These are phyloP conservation scores for Zaprionus africanus DNA, from an alignment of 1,140 invertebrate genomes.

Conservation along the genomic window DNA sequence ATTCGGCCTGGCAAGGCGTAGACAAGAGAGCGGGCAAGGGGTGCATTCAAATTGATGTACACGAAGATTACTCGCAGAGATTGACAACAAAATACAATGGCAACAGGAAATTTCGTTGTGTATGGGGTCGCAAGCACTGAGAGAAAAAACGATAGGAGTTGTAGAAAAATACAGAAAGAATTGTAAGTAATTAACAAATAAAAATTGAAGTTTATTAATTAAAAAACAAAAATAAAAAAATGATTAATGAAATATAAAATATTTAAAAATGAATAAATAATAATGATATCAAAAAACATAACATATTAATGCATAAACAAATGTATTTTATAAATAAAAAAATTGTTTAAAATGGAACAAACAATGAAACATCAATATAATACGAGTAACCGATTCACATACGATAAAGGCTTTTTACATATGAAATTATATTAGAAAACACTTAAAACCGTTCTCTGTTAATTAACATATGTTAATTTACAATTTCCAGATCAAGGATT, in stretches of 20 bases:
- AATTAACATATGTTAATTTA: too few relatives aligned
- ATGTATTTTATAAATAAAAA: not conserved
- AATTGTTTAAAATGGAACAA: too few relatives aligned
- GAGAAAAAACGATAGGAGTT: not conserved
- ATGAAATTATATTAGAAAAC: too few relatives aligned
- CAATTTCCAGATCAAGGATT: too few relatives aligned
- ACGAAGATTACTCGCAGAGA: constrained; percentile 46
- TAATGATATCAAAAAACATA: not conserved
- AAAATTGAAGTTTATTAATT: too few relatives aligned
- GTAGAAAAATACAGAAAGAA: not conserved
- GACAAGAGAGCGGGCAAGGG: not conserved
- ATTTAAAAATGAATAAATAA: not conserved
- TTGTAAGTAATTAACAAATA: too few relatives aligned
- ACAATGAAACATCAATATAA: too few relatives aligned
- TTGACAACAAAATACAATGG: constrained; percentile 55
- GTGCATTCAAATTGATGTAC: constrained; percentile 46
- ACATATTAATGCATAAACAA: not conserved
- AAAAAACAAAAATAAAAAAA: too few relatives aligned
- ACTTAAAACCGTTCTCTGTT: too few relatives aligned
- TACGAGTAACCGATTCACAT: not conserved
- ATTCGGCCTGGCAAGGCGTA: not conserved
- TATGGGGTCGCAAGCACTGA: constrained; percentile 21
- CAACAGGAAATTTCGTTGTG: constrained; percentile 46
- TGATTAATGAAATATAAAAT: not conserved
- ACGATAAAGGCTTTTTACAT: too few relatives aligned